Evolutionary conservation across 2,113 vertebrate species (phyloP), one percentile per base, ranked within the genome.

Genomic region (Danionella cerebrum): DNA sequence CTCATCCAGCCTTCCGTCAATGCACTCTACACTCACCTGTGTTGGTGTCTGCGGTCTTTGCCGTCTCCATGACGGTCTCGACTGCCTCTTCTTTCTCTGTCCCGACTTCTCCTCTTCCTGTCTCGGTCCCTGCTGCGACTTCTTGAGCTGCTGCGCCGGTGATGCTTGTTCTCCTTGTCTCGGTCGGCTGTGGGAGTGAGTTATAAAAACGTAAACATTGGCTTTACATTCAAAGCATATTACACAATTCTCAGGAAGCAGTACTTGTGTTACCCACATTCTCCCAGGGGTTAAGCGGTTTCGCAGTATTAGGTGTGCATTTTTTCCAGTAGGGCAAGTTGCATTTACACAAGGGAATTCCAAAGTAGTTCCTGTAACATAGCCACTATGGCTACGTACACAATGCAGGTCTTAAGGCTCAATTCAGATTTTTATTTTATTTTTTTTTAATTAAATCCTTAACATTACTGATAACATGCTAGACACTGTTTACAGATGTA

Each of bases 121-220:
- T 94, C 92, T 29, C 89, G 86, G 84, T 94, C 92, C 39, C 90
- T 87, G 85, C 93, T 95, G 3, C 89, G 88, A 35, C 91, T 94
- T 52, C 93, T 91, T 65, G 92, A 93, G 16, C 91, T 90, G 70
- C 90, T 93, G 33, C 91, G 89, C 44, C 91, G 89, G 62, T 91
- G 89, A 59, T 95, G 93, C 11, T 91, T 91, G 73, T 95, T 94
- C 80, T 94, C 93, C 73, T 96, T 96, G 82, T 94, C 92, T 12
- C 92, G 81, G 67, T 96, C 92, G 85, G 85, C 80, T 85, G 74
- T 1, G 36, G 3, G 13, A 5, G 4, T 33, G 31, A 3, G 16
- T 25, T 7, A 19, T 35, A 54, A 19, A 31, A 5, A 27, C 3
- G 8, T 12, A n/a, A 36, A 36, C 35, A 8, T 1, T 6, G 3